Evolutionary conservation across 2,797 vertebrate genomes (phyloP).

Genomic region (Kryptopterus vitreolus): DNA sequence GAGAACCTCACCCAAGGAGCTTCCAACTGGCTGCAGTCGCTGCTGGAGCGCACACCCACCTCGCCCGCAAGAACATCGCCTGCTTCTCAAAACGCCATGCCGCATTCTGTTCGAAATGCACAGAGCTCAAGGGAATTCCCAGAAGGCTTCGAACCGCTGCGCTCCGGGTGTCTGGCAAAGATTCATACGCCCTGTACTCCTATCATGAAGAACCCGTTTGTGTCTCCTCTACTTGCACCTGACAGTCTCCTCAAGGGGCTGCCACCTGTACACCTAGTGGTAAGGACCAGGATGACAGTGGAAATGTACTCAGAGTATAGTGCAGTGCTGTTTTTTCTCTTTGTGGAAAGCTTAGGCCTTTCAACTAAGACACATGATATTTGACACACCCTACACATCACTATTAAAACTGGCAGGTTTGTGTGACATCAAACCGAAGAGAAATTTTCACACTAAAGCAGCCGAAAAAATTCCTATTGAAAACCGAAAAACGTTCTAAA

Average conservation of each 20-base stretch:
- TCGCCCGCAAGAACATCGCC: not conserved
- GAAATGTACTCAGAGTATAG: not conserved
- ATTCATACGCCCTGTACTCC: constrained; percentile 69
- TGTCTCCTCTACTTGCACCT: constrained; percentile 84
- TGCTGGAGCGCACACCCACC: constrained; percentile 65
- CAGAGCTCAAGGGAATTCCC: constrained; percentile 69
- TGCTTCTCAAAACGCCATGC: not conserved
- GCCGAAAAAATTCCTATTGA: too few relatives aligned
- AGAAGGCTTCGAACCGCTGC: constrained; percentile 78
- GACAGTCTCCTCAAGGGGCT: constrained; percentile 77
- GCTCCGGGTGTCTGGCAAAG: constrained; percentile 68
- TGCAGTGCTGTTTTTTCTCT: not conserved
- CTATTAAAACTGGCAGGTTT: too few relatives aligned
- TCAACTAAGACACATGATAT: too few relatives aligned
- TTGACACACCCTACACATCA: too few relatives aligned
- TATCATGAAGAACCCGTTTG: constrained; percentile 83
- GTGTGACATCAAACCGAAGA: too few relatives aligned
- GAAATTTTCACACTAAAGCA: too few relatives aligned
- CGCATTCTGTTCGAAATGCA: not conserved
- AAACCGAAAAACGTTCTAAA: too few relatives aligned
- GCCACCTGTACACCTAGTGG: constrained; percentile 85
- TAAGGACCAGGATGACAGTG: constrained; percentile 63
- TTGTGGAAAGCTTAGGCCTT: not conserved
- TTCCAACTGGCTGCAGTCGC: constrained; percentile 82
- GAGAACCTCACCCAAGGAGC: constrained; percentile 78